A percentile compares a stretch with the other conserved stretches of the same genome.
These are phyloP conservation scores for Phalloptychus januarius DNA, from an alignment of 2,797 vertebrate species.

Conservation along the genomic window DNA sequence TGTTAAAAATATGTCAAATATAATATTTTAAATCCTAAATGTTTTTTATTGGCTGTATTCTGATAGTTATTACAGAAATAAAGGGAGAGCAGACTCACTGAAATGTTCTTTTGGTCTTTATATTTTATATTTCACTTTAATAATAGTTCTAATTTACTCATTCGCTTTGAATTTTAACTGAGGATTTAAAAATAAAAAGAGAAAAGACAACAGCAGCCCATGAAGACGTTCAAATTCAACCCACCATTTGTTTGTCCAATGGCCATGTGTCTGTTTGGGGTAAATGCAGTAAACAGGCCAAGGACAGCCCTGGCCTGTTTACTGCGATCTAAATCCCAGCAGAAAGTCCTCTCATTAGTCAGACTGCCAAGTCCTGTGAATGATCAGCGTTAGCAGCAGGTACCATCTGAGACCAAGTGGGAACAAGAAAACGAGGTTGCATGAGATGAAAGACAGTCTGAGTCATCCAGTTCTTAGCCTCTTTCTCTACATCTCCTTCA, in stretches of 20 bases:
- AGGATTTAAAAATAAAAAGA: background rate
- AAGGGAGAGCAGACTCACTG: background rate
- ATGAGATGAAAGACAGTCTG: constrained; percentile 31
- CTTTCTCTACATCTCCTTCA: constrained; percentile 24
- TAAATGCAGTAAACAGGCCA: background rate
- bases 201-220: background rate
- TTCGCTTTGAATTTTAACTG: no score
- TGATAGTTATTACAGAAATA: background rate
- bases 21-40: background rate
- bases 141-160: no score
- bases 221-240: background rate
- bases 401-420: constrained; percentile 10
- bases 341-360: background rate
- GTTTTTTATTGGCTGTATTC: background rate
- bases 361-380: background rate
- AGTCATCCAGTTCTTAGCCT: constrained; percentile 32
- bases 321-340: constrained; percentile 9
- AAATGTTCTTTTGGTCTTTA: background rate
- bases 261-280: background rate
- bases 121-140: background rate
- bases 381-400: constrained; percentile 21
- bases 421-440: constrained; percentile 29
- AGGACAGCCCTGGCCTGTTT: background rate
- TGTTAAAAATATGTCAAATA: background rate
- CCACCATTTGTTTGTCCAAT: background rate